Conservation (phyloP, 2,113 vertebrate genomes). For the Eptatretus burgeri region DNA sequence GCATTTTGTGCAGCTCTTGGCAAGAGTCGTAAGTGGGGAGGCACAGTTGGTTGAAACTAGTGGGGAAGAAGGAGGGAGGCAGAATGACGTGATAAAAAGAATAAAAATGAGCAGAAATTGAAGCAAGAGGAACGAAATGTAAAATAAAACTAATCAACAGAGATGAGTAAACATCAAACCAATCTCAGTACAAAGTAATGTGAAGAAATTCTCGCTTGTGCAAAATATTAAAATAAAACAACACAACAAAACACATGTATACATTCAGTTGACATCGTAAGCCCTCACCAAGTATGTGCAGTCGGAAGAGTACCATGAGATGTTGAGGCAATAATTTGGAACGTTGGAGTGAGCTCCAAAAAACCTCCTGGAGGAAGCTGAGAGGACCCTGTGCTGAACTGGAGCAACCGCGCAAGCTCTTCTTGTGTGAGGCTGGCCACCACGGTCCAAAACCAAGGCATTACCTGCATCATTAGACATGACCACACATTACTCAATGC, state of each 20-base stretch:
- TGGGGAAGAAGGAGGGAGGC: constrained; percentile 11
- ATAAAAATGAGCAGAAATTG: too few species aligned
- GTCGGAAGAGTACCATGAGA: constrained; percentile 90
- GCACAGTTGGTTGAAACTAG: constrained; percentile 99
- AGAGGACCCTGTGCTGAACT: constrained; percentile 93
- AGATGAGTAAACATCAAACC: neutral
- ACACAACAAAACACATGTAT: neutral
- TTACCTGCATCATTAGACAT: constrained; percentile 27
- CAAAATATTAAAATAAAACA: neutral
- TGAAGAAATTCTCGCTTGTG: neutral
- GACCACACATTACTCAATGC: too few species aligned
- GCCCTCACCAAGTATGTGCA: constrained; percentile 68
- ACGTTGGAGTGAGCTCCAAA: constrained; percentile 75
- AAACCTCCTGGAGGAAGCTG: constrained; percentile 83
- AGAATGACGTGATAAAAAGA: neutral
- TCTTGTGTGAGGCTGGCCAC: constrained; percentile 93
- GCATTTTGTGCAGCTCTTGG: constrained; percentile 88
- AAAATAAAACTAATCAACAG: too few species aligned
- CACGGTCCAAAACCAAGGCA: constrained; percentile 97
- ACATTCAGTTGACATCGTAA: neutral
- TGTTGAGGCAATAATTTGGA: constrained; percentile 84
- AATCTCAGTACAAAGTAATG: neutral
- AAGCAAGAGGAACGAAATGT: too few species aligned
- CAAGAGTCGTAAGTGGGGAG: constrained; percentile 96
- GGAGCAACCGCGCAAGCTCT: constrained; percentile 68